phyloP scores from a whole-genome alignment of 2,888 invertebrate genomes.

The Habroteleia sp. region DNA sequence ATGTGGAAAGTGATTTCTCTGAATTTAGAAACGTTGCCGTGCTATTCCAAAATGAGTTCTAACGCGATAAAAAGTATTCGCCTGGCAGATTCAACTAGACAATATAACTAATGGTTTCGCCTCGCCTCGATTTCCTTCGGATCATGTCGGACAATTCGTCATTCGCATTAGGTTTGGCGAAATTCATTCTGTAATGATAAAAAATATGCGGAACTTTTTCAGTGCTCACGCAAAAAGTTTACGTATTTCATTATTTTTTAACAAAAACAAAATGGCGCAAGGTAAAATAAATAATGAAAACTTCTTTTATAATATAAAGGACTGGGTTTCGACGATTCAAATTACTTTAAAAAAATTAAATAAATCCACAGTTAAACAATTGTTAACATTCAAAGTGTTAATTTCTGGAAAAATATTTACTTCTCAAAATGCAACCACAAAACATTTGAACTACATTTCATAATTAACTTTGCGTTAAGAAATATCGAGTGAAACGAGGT shows the following conservation, averaged over 20 bases:
- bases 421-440: too few species aligned
- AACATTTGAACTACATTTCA: not conserved
- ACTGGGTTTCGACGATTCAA: too few species aligned
- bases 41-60: constrained; percentile 5
- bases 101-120: constrained; percentile 42
- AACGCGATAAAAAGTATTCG: constrained; percentile 34
- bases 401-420: too few species aligned
- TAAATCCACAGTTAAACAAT: too few species aligned
- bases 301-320: too few species aligned
- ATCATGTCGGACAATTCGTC: constrained; percentile 32
- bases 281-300: too few species aligned
- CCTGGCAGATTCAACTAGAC: constrained; percentile 33
- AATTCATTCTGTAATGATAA: constrained; percentile 35
- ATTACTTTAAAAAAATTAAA: too few species aligned
- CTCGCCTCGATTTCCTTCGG: constrained; percentile 22
- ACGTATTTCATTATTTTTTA: constrained; percentile 4
- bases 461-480: constrained; percentile 17
- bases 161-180: constrained; percentile 20
- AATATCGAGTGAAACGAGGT: constrained; percentile 12
- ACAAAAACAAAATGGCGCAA: not conserved
- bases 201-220: constrained; percentile 16
- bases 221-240: not conserved
- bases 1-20: not conserved
- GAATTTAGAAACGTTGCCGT: constrained; percentile 3
- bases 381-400: too few species aligned